Evolutionary conservation across 2,113 vertebrate genomes (phyloP), one percentile per base, ranked within the genome.

Genomic region (Dipodomys spectabilis): DNA sequence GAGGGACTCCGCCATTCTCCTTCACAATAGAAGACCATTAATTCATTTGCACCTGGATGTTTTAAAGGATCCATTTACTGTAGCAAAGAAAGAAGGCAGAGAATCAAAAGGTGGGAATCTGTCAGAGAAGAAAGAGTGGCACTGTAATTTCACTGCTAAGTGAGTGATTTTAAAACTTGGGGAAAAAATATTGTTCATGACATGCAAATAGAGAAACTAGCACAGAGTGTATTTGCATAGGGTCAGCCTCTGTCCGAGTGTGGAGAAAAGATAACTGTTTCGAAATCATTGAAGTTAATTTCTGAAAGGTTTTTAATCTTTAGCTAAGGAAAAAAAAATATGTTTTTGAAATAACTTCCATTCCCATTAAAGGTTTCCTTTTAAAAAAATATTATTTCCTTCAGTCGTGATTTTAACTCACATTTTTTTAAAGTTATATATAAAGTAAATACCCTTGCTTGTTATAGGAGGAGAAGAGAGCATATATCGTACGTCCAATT

Each of bases 21-120:
- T 87, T 95, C 88, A 39, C 81, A 27, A 88, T 96, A 96, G 94
- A 97, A 93, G 83, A 90, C 95, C 45, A 4, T 97, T 95, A 95
- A 95, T 97, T 98, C 96, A 89, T 97, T 98, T 98, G 95, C 94
- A 94, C n/a, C 1, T 96, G 80, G 53, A 95, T 94, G 53, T 86
- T 97, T 96, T 93, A 85, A 81, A 90, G 74, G 85, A 97, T 95
- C 88, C 65, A 53, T 96, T 97, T 97, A 93, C 82, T 94, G 95
- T 89, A 94, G 82, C 92, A 90, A 96, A 94, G 95, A 96, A 97
- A 97, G 92, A 92, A 97, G 96, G 88, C 23, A 49, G 93, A 90
- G 95, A 94, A 95, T 93, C 75, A 11, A 95, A 97, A 85, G 79
- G 35, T 28, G 95, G 95, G 78, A 92, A 95, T 97, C 91, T 96